phyloP scores from a whole-genome alignment of 1,140 invertebrate genomes.

The Ceratitis capitata region DNA sequence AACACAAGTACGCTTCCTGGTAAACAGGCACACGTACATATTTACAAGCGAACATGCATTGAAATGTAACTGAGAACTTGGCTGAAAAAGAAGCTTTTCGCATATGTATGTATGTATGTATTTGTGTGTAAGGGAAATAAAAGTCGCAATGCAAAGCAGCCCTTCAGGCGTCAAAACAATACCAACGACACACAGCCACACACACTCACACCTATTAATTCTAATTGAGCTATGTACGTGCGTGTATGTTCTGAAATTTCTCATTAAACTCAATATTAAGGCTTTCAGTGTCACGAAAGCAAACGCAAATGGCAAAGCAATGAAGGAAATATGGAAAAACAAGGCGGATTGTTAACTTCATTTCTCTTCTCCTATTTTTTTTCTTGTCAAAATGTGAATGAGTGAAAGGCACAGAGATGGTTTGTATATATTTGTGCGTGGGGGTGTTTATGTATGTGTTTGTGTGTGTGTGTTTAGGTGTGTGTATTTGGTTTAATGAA shows the following conservation, averaged over 20 bases:
- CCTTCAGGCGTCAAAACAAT: conserved; percentile 13
- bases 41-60: too few species aligned
- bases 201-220: background rate
- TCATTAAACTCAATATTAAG: conserved; percentile 11
- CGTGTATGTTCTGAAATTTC: background rate
- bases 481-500: too few species aligned
- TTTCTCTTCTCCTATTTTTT: too few species aligned
- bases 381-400: too few species aligned
- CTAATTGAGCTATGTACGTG: background rate
- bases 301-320: background rate
- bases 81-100: background rate
- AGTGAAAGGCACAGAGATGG: background rate
- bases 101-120: background rate
- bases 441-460: background rate
- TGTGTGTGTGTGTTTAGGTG: background rate
- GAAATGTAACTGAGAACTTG: background rate
- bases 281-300: background rate
- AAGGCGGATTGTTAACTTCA: background rate
- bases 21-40: background rate
- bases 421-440: background rate
- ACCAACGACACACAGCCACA: background rate
- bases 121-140: background rate
- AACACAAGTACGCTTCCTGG: too few species aligned
- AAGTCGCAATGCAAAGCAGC: background rate
- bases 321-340: background rate